Percentiles rank a stretch among this genome's conserved stretches.
These are phyloP conservation scores for Plecotus auritus DNA, from an alignment of 2,113 vertebrate genomes.

Conservation along the genomic window DNA sequence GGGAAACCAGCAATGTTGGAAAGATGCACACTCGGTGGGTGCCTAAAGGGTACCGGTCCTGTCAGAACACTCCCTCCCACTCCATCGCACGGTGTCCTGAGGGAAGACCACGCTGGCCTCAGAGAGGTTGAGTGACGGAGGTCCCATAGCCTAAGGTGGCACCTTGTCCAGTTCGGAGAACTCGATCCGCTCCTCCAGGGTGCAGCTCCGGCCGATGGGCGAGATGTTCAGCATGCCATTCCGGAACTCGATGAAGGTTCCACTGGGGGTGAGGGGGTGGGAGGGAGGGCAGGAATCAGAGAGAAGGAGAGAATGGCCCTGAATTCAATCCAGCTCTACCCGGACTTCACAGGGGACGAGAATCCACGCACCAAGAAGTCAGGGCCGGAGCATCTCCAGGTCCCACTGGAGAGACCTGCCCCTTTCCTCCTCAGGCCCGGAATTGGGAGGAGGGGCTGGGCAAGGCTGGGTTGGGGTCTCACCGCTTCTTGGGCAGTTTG, in stretches of 20 bases:
- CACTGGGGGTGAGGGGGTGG: constrained; percentile 79
- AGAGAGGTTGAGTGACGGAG: neutral
- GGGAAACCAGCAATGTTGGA: neutral
- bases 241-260: constrained; percentile 98
- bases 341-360: neutral
- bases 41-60: neutral
- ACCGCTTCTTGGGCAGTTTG: constrained; percentile 98
- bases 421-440: neutral
- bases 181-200: constrained; percentile 91
- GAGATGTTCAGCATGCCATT: constrained; percentile 97
- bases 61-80: neutral
- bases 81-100: neutral
- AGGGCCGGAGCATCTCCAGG: neutral
- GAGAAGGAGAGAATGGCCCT: neutral
- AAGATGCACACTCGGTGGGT: neutral
- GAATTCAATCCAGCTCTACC: neutral
- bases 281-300: neutral
- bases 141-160: neutral
- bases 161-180: constrained; percentile 98
- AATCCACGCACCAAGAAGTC: neutral
- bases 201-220: constrained; percentile 96
- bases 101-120: neutral
- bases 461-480: neutral
- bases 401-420: neutral
- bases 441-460: neutral